These are phyloP conservation scores for Galerucella nymphaeae DNA, from an alignment of 2,888 invertebrate species.

Conservation along the genomic window DNA sequence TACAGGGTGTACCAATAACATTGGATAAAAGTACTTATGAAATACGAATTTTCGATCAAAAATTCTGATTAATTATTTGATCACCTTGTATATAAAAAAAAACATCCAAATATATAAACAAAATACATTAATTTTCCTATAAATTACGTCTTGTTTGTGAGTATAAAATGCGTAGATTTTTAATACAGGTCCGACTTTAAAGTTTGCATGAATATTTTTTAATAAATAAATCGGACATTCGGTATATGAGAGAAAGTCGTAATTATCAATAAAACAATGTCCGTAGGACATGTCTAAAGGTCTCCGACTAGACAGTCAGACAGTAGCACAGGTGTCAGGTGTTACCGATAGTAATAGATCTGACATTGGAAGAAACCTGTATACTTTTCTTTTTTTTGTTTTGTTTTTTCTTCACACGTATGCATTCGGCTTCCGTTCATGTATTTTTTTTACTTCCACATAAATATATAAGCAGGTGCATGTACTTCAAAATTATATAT, in stretches of 20 bases:
- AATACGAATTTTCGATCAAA: too few relatives aligned
- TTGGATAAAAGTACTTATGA: too few relatives aligned
- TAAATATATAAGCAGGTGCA: constrained; percentile 19
- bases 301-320: constrained; percentile 16
- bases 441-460: not conserved
- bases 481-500: constrained; percentile 26
- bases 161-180: too few relatives aligned
- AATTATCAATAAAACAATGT: constrained; percentile 8
- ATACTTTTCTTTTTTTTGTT: not conserved
- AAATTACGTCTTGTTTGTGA: not conserved
- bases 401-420: not conserved
- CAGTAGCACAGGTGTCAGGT: constrained; percentile 40
- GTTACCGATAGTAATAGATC: constrained; percentile 33
- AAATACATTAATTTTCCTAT: too few relatives aligned
- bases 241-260: constrained; percentile 2
- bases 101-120: too few relatives aligned
- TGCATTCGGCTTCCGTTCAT: not conserved
- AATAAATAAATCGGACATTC: not conserved
- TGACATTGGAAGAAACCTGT: constrained; percentile 37
- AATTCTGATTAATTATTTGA: too few relatives aligned
- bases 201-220: not conserved
- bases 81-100: too few relatives aligned
- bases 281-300: constrained; percentile 3
- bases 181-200: too few relatives aligned
- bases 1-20: too few relatives aligned